Percentiles rank a stretch among this genome's conserved stretches.
These are phyloP conservation scores for Actinemys pallida DNA, from an alignment of 2,113 vertebrate genomes.

Conservation along the genomic window DNA sequence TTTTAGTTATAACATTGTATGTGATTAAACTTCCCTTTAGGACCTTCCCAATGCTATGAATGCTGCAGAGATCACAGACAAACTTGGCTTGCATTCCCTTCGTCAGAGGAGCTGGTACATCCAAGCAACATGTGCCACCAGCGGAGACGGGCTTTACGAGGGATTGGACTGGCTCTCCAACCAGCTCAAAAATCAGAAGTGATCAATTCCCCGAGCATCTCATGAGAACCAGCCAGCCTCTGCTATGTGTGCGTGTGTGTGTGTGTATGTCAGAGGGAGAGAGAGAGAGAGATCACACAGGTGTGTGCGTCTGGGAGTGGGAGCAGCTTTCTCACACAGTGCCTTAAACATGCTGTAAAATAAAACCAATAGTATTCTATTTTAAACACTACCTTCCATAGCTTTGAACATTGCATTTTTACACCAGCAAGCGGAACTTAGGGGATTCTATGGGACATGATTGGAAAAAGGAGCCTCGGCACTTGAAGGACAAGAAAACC, in stretches of 20 bases:
- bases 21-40: conserved; percentile 68
- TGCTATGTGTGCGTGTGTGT: conserved; percentile 12
- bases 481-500: neutral
- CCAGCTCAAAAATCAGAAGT: conserved; percentile 99
- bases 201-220: neutral
- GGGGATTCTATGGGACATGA: neutral
- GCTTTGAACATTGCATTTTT: neutral
- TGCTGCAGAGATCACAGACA: conserved; percentile 96
- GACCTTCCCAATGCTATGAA: conserved; percentile 98
- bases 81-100: conserved; percentile 94
- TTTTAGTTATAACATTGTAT: too few species aligned
- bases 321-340: conserved; percentile 68
- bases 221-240: conserved; percentile 10
- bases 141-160: conserved; percentile 94
- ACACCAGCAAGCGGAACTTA: neutral
- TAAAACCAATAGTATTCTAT: conserved; percentile 24
- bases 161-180: conserved; percentile 98
- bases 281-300: neutral
- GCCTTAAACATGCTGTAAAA: conserved; percentile 51
- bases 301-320: conserved; percentile 29
- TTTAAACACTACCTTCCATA: conserved; percentile 15
- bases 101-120: conserved; percentile 98
- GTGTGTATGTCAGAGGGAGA: conserved; percentile 24
- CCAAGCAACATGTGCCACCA: conserved; percentile 97
- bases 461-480: neutral